These are phyloP conservation scores for Himalopsyche phryganea DNA, from an alignment of 1,140 invertebrate genomes.

Conservation along the genomic window DNA sequence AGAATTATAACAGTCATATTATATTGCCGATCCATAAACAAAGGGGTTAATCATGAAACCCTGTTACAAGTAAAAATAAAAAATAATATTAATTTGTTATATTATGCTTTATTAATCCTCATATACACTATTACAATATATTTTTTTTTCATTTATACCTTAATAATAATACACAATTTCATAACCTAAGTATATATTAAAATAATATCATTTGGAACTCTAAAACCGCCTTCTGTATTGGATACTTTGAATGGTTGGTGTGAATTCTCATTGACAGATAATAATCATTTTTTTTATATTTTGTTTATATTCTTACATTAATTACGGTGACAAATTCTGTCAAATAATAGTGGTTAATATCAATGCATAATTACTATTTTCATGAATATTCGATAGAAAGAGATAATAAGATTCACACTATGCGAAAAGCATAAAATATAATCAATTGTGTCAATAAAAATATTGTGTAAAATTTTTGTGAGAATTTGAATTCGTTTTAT, in stretches of 20 bases:
- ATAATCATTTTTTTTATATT: too few relatives aligned
- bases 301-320: too few relatives aligned
- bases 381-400: too few relatives aligned
- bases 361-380: too few relatives aligned
- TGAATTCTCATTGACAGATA: too few relatives aligned
- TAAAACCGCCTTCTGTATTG: conserved; percentile 28
- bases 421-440: conserved; percentile 16
- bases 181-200: conserved; percentile 28
- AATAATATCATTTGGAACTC: conserved; percentile 30
- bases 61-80: too few relatives aligned
- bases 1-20: too few relatives aligned
- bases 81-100: not conserved
- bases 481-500: too few relatives aligned
- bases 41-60: too few relatives aligned
- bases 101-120: conserved; percentile 11
- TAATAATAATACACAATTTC: conserved; percentile 21
- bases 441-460: conserved; percentile 7
- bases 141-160: conserved; percentile 14
- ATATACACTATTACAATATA: conserved; percentile 28
- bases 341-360: too few relatives aligned
- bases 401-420: conserved; percentile 10
- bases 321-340: too few relatives aligned
- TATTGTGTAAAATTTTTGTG: not conserved
- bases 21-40: too few relatives aligned
- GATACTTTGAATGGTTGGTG: conserved; percentile 17